Evolutionary conservation across 2,888 invertebrate species (phyloP), one percentile per base, ranked within the genome.

Genomic region (Drosophila paramelanica): DNA sequence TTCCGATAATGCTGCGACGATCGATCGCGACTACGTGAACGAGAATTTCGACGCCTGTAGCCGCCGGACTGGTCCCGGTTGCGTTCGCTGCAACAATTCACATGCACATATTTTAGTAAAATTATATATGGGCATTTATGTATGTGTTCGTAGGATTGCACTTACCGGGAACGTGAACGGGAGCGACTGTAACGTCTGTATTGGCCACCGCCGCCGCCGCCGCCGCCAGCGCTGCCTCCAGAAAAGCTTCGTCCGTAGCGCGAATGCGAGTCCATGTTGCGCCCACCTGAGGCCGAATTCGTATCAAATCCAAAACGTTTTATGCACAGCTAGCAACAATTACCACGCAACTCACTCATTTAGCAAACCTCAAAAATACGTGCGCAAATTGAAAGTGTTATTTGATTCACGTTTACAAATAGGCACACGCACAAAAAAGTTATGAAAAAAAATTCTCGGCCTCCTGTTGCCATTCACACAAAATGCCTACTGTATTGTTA

Each of bases 1-100:
- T 73, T 68, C 23, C 88, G 75, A 50, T 83, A 75, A 33, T 80
- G 76, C 2, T 77, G 51, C 43, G 67, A 79, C 10, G 89, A 85
- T 6, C 91, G 90, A 23, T 92, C 92, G 11, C 92, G 89, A 61
- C 92, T 92, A n/a, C 91, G 81, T 8, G 92, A 92, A 10, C 92
- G 89, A 4, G 90, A 73, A 64, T 81, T 89, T 36, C 91, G 85
- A 17, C 92, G 89, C 10, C 91, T 83, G 56, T 87, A 88, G 33
- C 81, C 52, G 31, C 81, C 52, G 1, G 52, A 77, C 62, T 81
- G 87, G 5, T 92, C 92, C 3, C 91, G 88, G 51, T 85, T 90
- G 3, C 92, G 89, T 42, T 92, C 91, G 39, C 92, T 92, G 41
- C 13, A 59, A 51, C 13, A 43, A 17, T 8, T 33, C 49, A 13